Evolutionary conservation across 2,113 vertebrate genomes (phyloP).

Genomic region (Lathamus discolor): DNA sequence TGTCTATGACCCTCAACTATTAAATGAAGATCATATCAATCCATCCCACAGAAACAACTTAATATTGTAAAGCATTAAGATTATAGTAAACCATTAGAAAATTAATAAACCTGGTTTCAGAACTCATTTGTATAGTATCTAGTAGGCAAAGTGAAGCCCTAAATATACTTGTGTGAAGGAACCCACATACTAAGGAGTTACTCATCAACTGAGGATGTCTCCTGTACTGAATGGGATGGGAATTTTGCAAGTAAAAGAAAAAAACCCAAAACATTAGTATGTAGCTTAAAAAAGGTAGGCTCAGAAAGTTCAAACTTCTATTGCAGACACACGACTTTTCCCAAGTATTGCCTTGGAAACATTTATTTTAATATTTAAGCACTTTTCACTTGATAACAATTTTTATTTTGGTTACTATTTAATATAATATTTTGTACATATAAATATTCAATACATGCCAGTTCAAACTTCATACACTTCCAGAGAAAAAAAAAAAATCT

Average conservation of each 20-base stretch:
- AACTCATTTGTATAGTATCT: background rate
- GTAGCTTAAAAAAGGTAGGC: background rate
- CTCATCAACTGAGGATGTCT: background rate
- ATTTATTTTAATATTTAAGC: background rate
- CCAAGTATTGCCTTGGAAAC: background rate
- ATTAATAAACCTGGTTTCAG: background rate
- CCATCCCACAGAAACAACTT: background rate
- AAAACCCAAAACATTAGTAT: fast-evolving
- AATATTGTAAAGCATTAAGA: background rate
- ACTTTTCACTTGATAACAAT: background rate
- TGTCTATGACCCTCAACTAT: background rate
- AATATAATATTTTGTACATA: background rate
- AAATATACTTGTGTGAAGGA: background rate
- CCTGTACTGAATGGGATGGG: background rate
- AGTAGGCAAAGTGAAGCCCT: background rate
- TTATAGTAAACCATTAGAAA: background rate
- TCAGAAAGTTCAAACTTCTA: background rate
- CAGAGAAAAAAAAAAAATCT: background rate
- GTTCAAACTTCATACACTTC: background rate
- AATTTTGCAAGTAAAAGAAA: background rate
- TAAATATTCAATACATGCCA: background rate
- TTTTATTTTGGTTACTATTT: background rate
- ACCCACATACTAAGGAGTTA: background rate
- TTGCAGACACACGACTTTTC: background rate
- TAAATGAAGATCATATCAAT: background rate